Evolutionary conservation across 2,888 invertebrate genomes (phyloP).

Genomic region (Watsonalla cultraria): DNA sequence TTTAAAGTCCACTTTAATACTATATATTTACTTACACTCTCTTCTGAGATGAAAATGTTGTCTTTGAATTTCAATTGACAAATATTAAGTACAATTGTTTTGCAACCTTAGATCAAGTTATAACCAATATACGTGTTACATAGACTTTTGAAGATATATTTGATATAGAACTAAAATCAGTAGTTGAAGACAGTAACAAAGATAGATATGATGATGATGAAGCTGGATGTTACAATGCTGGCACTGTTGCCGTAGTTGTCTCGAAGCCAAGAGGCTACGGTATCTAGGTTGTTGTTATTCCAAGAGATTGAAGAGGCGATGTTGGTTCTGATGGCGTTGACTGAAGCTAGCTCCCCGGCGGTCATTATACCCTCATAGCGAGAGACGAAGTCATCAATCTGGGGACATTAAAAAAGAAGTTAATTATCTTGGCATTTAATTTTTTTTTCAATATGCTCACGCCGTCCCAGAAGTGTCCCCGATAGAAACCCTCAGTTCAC

Average conservation of each 20-base stretch:
- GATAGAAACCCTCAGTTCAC: too few relatives aligned
- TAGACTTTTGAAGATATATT: too few relatives aligned
- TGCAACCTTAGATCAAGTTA: too few relatives aligned
- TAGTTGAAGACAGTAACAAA: constrained; percentile 35
- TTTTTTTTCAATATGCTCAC: too few relatives aligned
- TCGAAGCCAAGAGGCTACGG: constrained; percentile 50
- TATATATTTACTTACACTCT: too few relatives aligned
- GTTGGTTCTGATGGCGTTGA: constrained; percentile 56
- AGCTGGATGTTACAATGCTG: constrained; percentile 34
- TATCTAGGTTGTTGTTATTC: constrained; percentile 37
- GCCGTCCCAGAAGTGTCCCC: too few relatives aligned
- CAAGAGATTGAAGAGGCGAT: constrained; percentile 61
- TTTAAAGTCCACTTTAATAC: too few relatives aligned
- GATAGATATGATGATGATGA: constrained; percentile 42
- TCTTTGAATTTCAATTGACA: too few relatives aligned
- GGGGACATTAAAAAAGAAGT: neutral
- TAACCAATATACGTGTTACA: too few relatives aligned
- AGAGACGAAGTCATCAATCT: constrained; percentile 44
- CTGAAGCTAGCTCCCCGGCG: constrained; percentile 53
- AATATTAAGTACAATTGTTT: too few relatives aligned
- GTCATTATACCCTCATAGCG: constrained; percentile 47
- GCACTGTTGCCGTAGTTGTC: constrained; percentile 41
- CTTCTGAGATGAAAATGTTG: too few relatives aligned
- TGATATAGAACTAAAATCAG: constrained; percentile 13
- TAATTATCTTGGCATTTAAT: neutral